These are phyloP conservation scores for Rhinophrynus dorsalis DNA, from an alignment of 2,797 vertebrate species.

Conservation along the genomic window DNA sequence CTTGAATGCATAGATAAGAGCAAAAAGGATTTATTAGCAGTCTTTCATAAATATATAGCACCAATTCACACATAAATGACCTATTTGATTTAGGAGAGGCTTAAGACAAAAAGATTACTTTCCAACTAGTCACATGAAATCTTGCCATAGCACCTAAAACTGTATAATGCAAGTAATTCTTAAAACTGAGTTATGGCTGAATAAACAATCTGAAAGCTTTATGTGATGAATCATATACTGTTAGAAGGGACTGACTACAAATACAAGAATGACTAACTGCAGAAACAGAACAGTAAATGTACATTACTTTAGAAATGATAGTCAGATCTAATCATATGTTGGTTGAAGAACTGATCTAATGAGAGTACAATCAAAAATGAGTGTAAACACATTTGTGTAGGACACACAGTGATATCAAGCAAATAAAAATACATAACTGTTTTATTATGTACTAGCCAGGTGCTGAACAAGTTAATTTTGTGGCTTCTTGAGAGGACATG, in stretches of 20 bases:
- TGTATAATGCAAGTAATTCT: conserved; percentile 9
- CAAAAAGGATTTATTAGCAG: background rate
- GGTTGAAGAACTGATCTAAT: too few species aligned
- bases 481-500: too few species aligned
- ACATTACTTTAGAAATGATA: background rate
- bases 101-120: conserved; percentile 1
- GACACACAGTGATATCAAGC: too few species aligned
- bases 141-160: conserved; percentile 7
- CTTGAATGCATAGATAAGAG: conserved; percentile 17
- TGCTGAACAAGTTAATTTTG: too few species aligned
- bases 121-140: background rate
- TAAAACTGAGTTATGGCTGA: conserved; percentile 1
- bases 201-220: conserved; percentile 13
- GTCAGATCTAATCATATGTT: too few species aligned
- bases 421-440: too few species aligned
- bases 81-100: conserved; percentile 10
- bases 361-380: too few species aligned
- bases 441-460: too few species aligned
- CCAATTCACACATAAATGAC: background rate
- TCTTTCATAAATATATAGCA: conserved; percentile 18
- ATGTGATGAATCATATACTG: conserved; percentile 5
- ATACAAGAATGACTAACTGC: conserved; percentile 1
- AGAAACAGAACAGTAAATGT: background rate
- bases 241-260: background rate
- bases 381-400: too few species aligned